Base-by-base conservation (phyloP, 2,888 invertebrate genomes). In the Caenorhabditis macrosperma region DNA sequence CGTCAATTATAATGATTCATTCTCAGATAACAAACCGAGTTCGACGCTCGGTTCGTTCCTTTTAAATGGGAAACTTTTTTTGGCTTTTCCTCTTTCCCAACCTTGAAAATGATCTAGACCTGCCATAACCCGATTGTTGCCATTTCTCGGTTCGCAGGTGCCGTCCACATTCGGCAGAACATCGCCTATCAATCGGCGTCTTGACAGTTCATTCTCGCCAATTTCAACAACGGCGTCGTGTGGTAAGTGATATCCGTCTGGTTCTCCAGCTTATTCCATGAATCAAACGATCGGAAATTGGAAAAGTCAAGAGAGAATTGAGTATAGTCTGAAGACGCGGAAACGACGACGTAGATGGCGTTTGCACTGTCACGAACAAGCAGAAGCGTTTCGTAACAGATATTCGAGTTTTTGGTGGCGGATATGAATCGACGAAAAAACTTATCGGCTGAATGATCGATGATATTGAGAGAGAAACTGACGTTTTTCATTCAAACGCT, bases 81-180 rank as follows among this genome's bases (percentile, higher is more conserved):
- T 17, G 26, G 33, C 24, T 64, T 30, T 41, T 20, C 17, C 17
- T 48, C 35, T 26, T 15, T 9, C n/a, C 52, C 44, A 63, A 57
- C 63, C 63, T 72, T 63, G 26, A 63, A 71, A 24, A 55, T 55
- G 55, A 71, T 63, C 55, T 48, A 52, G 63, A 63, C 50, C 44
- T 52, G 20, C 59, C 68, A 60, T 35, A 68, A 68, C 67, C 67
- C 67, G 67, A 48, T 57, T 64, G 7, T 48, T 15, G 20, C 38
- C 17, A 17, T 28, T 50, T 54, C 30, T 46, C 69, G 60, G 52
- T 57, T 15, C 26, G 33, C 33, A 30, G 30, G 54, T 54, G 54
- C 28, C 28, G 17, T 17, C 17, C 17, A 30, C 17, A 17, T 20
- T 2, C 30, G 54, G 17, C 66, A 41, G 69, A 69, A 69, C 69